These are phyloP conservation scores for Anoplopoma fimbria DNA, from an alignment of 2,113 vertebrate genomes.

Conservation along the genomic window DNA sequence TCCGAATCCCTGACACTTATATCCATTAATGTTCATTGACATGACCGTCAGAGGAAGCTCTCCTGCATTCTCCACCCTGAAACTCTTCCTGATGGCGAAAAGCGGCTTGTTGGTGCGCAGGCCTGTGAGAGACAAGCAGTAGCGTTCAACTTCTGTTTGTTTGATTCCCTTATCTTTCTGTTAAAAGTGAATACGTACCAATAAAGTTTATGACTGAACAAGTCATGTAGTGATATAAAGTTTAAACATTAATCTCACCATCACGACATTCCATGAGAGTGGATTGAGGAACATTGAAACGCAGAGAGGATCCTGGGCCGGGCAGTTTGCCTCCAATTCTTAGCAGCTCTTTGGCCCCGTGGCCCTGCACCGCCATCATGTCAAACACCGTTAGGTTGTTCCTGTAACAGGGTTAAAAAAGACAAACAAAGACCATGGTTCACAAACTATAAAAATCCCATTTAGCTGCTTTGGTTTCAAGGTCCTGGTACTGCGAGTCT, in stretches of 20 bases:
- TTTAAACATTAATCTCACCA: conserved; percentile 84
- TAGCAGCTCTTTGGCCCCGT: conserved; percentile 93
- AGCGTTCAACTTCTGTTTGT: not conserved
- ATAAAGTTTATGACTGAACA: not conserved
- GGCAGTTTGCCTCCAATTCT: conserved; percentile 94
- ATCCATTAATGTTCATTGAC: conserved; percentile 97
- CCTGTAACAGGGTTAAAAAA: conserved; percentile 72
- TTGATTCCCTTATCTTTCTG: not conserved
- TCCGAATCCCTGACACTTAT: conserved; percentile 96
- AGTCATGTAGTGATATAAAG: not conserved
- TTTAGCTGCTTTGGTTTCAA: too few species aligned
- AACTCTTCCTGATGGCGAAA: conserved; percentile 93
- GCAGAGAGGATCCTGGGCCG: conserved; percentile 90
- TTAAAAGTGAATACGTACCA: not conserved
- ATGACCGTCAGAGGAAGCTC: conserved; percentile 93
- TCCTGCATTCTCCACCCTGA: conserved; percentile 97
- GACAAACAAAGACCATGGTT: not conserved
- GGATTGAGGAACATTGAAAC: conserved; percentile 97
- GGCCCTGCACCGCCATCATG: conserved; percentile 89
- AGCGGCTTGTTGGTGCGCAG: conserved; percentile 92
- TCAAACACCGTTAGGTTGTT: conserved; percentile 97
- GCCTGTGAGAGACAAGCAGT: conserved; percentile 76
- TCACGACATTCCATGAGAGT: conserved; percentile 96
- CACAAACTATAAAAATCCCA: too few species aligned
- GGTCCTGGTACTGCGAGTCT: too few species aligned